Evolutionary conservation across 2,888 invertebrate species (phyloP), one percentile per base, ranked within the genome.

Genomic region (Aphodius sticticus): DNA sequence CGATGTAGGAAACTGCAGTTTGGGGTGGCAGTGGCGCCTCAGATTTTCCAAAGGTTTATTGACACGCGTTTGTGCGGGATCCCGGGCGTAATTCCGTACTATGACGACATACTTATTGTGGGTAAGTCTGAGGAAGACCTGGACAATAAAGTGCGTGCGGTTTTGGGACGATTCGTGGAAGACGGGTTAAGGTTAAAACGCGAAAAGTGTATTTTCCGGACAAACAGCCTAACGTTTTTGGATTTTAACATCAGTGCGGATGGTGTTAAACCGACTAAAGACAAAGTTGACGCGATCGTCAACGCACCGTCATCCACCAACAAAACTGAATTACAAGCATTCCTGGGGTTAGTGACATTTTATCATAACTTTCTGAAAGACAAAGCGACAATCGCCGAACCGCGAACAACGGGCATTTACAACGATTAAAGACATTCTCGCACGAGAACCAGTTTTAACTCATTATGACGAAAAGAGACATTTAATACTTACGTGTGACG

Each of bases 1-100:
- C 78, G 79, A 35, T 83, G 84, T 16, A 84, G 79, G 9, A 80
- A 85, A 2, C 79, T 86, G 26, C 85, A 84, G 78, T 84, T 85
- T 78, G 83, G 85, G 53, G 74, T 74, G 9, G 6, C 26, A n/a
- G 35, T 74, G 15, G 74, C 74, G 12, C 74, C 74, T 26, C 74
- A 35, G 37, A n/a, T 74, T 6, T 74, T 74, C 37, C 74, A 74
- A 74, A 16, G 16, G 16, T 71, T 71, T 71, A 74, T 74, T 35
- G 74, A 74, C 37, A n/a, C 16, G 35, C 35, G 74, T 14, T 74
- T 74, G 37, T 35, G 35, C 36, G 74, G 74, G 37, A 74, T 74
- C 15, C 35, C 74, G 74, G 74, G 74, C 16, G 74, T 74, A 37
- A 74, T 74, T 0, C 36, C 74, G 35, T 74, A 74, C 37, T 74